Conservation (phyloP, 2,113 vertebrate species). For the Alosa alosa region DNA sequence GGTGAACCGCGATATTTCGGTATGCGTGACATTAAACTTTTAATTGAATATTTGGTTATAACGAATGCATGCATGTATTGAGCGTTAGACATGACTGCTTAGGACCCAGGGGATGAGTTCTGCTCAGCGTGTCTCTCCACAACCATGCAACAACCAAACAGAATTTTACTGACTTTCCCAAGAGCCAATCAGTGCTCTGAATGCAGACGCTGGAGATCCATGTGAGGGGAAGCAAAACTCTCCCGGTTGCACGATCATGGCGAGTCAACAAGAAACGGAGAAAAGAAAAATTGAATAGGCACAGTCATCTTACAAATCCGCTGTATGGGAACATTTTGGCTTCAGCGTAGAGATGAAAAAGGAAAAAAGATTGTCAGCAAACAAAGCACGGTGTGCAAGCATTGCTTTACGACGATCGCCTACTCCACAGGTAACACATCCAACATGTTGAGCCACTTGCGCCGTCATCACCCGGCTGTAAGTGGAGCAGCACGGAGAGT, state of each 20-base stretch:
- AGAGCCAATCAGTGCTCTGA: not conserved
- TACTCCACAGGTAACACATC: not conserved
- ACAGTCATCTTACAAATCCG: not conserved
- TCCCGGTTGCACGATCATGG: no score
- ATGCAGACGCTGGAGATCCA: no score
- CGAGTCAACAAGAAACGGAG: not conserved
- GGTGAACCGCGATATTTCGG: no score
- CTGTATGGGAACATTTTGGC: constrained; percentile 10
- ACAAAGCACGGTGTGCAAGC: no score
- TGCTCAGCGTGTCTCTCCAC: not conserved
- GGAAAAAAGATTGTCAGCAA: not conserved
- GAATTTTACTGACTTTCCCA: not conserved
- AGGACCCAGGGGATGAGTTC: not conserved
- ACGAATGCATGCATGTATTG: no score
- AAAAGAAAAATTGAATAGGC: not conserved
- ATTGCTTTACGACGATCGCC: no score
- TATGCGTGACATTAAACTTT: no score
- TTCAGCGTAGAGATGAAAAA: not conserved
- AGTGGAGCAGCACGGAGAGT: not conserved
- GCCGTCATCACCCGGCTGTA: not conserved
- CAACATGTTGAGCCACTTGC: no score
- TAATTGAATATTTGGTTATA: no score
- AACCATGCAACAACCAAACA: not conserved
- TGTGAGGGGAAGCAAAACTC: no score
- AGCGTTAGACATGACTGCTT: no score